Percentiles rank a stretch among this genome's conserved stretches.
phyloP scores from a whole-genome alignment of 2,888 invertebrate species.

The Limnephilus auricula region DNA sequence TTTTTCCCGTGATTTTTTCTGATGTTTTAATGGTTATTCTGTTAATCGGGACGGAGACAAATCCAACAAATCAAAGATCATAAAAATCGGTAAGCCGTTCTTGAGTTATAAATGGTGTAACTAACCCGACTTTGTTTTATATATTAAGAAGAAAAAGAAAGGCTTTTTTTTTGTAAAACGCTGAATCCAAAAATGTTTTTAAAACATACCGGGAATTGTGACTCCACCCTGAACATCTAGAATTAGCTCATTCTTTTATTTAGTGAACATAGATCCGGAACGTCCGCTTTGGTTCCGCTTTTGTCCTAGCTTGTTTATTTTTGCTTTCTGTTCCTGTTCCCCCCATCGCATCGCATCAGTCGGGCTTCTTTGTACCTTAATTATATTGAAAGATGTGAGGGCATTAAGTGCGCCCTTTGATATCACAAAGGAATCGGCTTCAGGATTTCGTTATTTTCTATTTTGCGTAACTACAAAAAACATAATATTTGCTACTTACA shows the following conservation, averaged over 20 bases:
- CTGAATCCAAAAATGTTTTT: neutral
- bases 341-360: neutral
- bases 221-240: neutral
- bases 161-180: too few relatives aligned
- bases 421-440: neutral
- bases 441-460: neutral
- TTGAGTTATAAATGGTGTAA: too few relatives aligned
- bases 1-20: too few relatives aligned
- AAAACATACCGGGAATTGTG: neutral
- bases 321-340: constrained; percentile 35
- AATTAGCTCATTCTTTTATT: constrained; percentile 15
- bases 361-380: constrained; percentile 35
- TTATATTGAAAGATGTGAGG: neutral
- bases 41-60: too few relatives aligned
- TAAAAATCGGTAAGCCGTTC: too few relatives aligned
- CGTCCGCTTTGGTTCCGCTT: constrained; percentile 43
- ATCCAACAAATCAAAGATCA: too few relatives aligned
- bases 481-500: neutral
- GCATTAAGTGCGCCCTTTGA: neutral
- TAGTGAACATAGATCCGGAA: constrained; percentile 10
- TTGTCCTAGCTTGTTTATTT: constrained; percentile 40
- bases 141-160: too few relatives aligned
- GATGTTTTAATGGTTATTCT: too few relatives aligned
- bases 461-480: neutral
- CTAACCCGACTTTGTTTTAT: too few relatives aligned